Conservation (phyloP, 2,113 vertebrate genomes). For the Prochilodus magdalenae region DNA sequence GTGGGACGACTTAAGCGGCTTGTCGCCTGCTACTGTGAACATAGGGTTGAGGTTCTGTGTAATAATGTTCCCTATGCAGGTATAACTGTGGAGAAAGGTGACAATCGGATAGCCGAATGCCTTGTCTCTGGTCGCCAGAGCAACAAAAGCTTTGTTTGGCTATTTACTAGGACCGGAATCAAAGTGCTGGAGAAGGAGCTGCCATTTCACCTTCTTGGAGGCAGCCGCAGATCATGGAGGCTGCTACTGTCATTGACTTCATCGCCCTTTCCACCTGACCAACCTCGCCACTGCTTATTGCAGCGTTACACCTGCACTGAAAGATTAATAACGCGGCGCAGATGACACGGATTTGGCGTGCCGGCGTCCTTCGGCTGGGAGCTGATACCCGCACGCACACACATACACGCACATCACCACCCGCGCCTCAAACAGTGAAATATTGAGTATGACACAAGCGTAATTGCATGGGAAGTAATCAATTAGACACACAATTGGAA, state of each 20-base stretch:
- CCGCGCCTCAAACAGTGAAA: conserved; percentile 69
- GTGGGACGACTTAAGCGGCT: no score
- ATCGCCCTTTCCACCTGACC: conserved; percentile 36
- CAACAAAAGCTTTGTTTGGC: no score
- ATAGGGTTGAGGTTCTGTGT: no score
- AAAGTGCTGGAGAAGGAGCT: no score
- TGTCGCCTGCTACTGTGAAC: no score
- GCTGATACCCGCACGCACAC: neutral
- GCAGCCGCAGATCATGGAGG: neutral
- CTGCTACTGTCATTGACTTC: neutral
- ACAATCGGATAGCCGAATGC: no score
- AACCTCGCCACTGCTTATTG: conserved; percentile 45
- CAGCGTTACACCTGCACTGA: conserved; percentile 43
- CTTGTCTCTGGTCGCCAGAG: no score
- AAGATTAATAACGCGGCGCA: conserved; percentile 48
- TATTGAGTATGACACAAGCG: conserved; percentile 81
- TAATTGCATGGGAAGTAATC: conserved; percentile 83
- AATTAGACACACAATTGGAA: conserved; percentile 81
- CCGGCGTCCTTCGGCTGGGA: conserved; percentile 71
- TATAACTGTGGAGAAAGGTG: no score
- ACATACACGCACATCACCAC: neutral
- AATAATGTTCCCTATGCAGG: no score
- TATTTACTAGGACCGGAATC: no score
- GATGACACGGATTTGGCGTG: conserved; percentile 35
- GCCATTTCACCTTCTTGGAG: neutral